Evolutionary conservation across 2,888 invertebrate genomes (phyloP).

Genomic region (Maniola hyperantus): DNA sequence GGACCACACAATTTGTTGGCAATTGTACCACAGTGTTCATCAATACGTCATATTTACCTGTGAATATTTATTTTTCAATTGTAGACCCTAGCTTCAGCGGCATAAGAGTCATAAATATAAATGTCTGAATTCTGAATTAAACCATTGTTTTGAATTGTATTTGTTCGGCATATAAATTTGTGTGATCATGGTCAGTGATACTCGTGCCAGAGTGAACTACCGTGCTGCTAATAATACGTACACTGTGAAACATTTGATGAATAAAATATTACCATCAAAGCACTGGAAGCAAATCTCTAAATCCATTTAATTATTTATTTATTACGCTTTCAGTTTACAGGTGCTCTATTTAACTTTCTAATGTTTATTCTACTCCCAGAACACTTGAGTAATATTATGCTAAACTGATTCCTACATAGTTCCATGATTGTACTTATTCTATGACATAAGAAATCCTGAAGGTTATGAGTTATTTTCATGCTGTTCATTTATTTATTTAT

Average conservation of each 20-base stretch:
- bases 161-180: constrained; percentile 14
- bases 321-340: background rate
- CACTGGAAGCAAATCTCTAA: background rate
- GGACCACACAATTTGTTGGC: constrained; percentile 22
- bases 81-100: background rate
- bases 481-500: too few species aligned
- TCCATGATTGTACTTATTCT: too few species aligned
- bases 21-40: constrained; percentile 15
- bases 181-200: constrained; percentile 2
- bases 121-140: background rate
- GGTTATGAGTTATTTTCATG: too few species aligned
- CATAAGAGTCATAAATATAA: background rate
- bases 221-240: background rate
- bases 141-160: constrained; percentile 12
- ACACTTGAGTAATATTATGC: too few species aligned
- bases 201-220: too few species aligned
- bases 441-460: too few species aligned
- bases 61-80: constrained; percentile 1
- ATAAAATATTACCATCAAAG: constrained; percentile 2
- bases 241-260: background rate
- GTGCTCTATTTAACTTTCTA: too few species aligned
- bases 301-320: background rate
- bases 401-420: too few species aligned
- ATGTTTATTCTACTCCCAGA: too few species aligned
- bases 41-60: background rate